Base-by-base conservation (phyloP, 2,888 invertebrate species). In the Formica aserva region DNA sequence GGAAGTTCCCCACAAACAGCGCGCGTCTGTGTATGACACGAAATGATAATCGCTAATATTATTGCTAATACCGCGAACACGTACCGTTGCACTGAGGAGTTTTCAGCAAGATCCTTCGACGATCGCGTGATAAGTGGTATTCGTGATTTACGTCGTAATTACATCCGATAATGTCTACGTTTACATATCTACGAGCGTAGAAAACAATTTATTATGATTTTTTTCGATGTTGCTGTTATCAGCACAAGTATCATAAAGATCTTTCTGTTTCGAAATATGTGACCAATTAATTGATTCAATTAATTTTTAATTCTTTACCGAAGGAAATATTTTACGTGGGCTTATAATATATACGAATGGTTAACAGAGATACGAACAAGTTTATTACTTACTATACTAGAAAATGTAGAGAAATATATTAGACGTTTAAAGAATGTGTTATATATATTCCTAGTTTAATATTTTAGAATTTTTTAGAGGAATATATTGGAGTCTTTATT, bases 51-150 rank as follows among this genome's bases (percentile, higher is more conserved):
- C 78, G 60, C 41, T 67, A 69, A 69, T 69, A 60, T 82, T 80
- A 84, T 84, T 76, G 83, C 55, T 82, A 86, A 87, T 84, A 80
- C 72, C 55, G 32, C 62, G 65, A 83, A 83, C 74, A 35, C 35
- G 41, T 72, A 65, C 45, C 52, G 82, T 77, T 84, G 57, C 41
- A 1, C 48, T 60, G 67, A n/a, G 26, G 87, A 87, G 85, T 81
- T 41, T 71, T 71, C 57, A 82, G 26, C 35, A 55, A 84, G 63
- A 60, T 82, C 75, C 11, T 26, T 35, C 41, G 65, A 38, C 66
- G 75, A 69, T 71, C 69, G 22, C 38, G 69, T 18, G 74, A 62
- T 81, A 81, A 75, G 72, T 80, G 29, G 66, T 85, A 38, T 60
- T 38, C 11, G 63, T 38, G 82, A 86, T 81, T 82, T 82, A 78